These are phyloP conservation scores for Amazona vittata DNA, from an alignment of 2,113 vertebrate genomes.

Conservation along the genomic window DNA sequence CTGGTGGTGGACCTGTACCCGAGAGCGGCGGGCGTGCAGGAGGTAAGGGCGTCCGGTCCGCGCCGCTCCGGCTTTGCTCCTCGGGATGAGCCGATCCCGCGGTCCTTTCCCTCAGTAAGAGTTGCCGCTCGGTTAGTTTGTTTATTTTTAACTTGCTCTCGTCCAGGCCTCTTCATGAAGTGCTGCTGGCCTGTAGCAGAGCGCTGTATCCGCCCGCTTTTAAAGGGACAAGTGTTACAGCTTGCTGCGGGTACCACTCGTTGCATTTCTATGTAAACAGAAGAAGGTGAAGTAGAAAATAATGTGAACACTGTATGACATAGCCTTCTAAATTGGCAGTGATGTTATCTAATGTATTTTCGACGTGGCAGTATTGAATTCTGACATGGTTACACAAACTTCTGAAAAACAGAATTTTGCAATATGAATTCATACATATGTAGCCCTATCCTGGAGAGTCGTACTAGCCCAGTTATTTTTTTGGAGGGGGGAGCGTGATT, in stretches of 20 bases:
- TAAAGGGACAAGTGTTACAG: not conserved
- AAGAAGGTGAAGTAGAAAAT: not conserved
- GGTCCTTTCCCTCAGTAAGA: not conserved
- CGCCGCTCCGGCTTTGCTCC: not conserved
- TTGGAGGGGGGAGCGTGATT: fast-evolving
- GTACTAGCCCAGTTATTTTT: not conserved
- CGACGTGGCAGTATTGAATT: fast-evolving
- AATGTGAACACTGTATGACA: too few relatives aligned
- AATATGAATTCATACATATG: fast-evolving
- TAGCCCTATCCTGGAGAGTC: too few relatives aligned
- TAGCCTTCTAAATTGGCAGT: not conserved
- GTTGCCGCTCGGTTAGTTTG: not conserved
- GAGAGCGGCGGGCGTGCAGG: conserved; percentile 82
- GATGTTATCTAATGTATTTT: not conserved
- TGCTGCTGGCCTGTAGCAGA: not conserved
- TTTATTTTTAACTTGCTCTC: not conserved
- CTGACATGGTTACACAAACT: not conserved
- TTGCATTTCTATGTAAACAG: not conserved
- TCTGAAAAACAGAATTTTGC: not conserved
- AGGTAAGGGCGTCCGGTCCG: conserved; percentile 75
- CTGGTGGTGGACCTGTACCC: conserved; percentile 83
- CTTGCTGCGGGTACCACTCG: fast-evolving
- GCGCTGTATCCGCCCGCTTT: not conserved
- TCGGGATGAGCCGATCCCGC: not conserved
- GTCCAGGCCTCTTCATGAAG: not conserved